Evolutionary conservation across 2,797 vertebrate genomes (phyloP).

Genomic region (Sebastes reedi): DNA sequence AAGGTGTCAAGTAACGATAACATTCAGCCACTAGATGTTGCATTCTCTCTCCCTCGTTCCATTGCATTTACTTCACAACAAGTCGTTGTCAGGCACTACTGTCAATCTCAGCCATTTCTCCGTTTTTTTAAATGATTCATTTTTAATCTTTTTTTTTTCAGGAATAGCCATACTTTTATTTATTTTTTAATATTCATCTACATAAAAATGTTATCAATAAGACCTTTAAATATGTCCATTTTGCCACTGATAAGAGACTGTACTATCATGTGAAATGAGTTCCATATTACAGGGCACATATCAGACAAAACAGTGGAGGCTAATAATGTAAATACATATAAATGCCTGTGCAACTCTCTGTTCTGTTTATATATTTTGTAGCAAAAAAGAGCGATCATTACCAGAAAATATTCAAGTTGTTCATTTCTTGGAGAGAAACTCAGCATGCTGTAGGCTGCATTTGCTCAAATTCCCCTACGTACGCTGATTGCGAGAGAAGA

Average conservation of each 20-base stretch:
- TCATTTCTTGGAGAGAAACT: conserved; percentile 17
- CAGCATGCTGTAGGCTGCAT: conserved; percentile 18
- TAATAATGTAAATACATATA: neutral
- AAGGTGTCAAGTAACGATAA: neutral
- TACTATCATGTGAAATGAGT: neutral
- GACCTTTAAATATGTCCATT: neutral
- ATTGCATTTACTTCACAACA: too few relatives aligned
- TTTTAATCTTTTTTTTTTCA: too few relatives aligned
- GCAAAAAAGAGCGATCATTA: conserved; percentile 6
- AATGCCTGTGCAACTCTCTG: neutral
- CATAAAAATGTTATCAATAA: too few relatives aligned
- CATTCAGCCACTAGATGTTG: too few relatives aligned
- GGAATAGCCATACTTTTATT: too few relatives aligned
- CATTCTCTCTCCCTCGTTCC: too few relatives aligned
- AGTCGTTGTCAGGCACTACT: too few relatives aligned
- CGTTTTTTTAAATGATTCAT: too few relatives aligned
- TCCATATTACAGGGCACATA: neutral
- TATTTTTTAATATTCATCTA: too few relatives aligned
- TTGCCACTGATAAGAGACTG: conserved; percentile 3
- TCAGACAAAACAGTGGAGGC: neutral
- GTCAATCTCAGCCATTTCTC: too few relatives aligned
- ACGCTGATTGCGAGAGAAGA: conserved; percentile 38
- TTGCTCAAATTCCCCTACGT: conserved; percentile 39
- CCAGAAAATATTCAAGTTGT: conserved; percentile 11
- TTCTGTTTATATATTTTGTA: neutral